These are phyloP conservation scores for Heliconius hermathena DNA, from an alignment of 1,140 invertebrate species.

Conservation along the genomic window DNA sequence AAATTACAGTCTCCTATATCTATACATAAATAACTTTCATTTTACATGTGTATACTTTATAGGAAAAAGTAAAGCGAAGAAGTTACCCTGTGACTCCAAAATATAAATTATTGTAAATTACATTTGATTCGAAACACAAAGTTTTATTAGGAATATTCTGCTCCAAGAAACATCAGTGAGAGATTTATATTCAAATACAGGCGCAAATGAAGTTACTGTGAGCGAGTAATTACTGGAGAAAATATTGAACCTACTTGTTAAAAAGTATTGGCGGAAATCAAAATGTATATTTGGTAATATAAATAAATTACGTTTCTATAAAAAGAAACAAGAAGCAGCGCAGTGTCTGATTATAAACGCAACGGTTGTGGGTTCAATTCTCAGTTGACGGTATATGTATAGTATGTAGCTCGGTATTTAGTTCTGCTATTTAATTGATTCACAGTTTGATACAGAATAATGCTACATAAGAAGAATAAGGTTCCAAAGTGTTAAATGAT, in stretches of 20 bases:
- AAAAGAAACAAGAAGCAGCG: background rate
- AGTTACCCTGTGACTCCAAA: background rate
- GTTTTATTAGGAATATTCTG: slow-evolving; percentile 17
- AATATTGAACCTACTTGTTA: slow-evolving; percentile 14
- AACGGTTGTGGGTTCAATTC: background rate
- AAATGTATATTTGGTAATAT: background rate
- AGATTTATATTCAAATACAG: slow-evolving; percentile 19
- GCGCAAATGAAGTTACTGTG: background rate
- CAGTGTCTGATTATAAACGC: background rate
- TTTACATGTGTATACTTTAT: background rate
- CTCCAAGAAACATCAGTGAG: slow-evolving; percentile 18
- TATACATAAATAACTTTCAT: background rate
- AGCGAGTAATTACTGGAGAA: slow-evolving; percentile 8
- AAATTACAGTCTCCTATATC: too few species aligned
- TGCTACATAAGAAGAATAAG: too few species aligned
- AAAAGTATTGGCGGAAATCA: slow-evolving; percentile 9
- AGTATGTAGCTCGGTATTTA: too few species aligned
- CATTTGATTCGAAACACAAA: slow-evolving; percentile 12
- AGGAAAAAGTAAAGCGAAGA: background rate
- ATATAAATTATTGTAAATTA: slow-evolving; percentile 14
- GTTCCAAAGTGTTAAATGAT: too few species aligned
- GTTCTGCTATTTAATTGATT: too few species aligned
- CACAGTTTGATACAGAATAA: too few species aligned
- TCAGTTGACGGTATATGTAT: too few species aligned
- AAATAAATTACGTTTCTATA: background rate